Base-by-base conservation (phyloP, 2,888 invertebrate species). In the Thalpophila matura region DNA sequence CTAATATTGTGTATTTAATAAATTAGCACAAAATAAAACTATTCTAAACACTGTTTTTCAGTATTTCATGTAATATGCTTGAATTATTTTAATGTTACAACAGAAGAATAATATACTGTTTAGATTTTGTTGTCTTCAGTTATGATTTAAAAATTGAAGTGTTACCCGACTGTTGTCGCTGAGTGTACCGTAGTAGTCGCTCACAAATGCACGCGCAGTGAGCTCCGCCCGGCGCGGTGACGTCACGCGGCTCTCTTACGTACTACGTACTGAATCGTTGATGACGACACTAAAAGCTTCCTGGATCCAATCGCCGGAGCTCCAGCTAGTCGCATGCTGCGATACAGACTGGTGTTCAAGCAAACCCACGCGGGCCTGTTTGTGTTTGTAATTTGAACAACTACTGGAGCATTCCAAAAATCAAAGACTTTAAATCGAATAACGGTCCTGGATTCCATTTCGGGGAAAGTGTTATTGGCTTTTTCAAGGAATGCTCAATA, bases 181-280 rank as follows among this genome's bases (percentile, higher is more conserved):
- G 38, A 38, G 9, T 27, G 16, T 20, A 60, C 31, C 27, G 27
- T 38, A 10, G 49, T 27, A 16, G 27, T 33, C 6, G 43, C 33
- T 37, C 10, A 22, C 24, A 20, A 35, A 42, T 14, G 20, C 14
- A 4, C n/a, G 31, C 31, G 24, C n/a, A 26, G 12, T 37, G 45
- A 27, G 35, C n/a, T n/a, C n/a, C n/a, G n/a, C n/a, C n/a, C 24
- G 26, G 10, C 6, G 10, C n/a, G 22, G 26, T n/a, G n/a, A n/a
- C n/a, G n/a, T n/a, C n/a, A n/a, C n/a, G n/a, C n/a, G 18, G 42
- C 14, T 43, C 40, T 42, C 35, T 47, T 9, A 18, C 35, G 46
- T 14, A 9, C 20, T 16, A 20, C n/a, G n/a, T n/a, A n/a, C 26
- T 65, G 66, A 53, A 66, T 65, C 51, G 57, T 57, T 65, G 51